Base-by-base conservation (phyloP, 1,140 invertebrate genomes). In the Saccostrea cuccullata region DNA sequence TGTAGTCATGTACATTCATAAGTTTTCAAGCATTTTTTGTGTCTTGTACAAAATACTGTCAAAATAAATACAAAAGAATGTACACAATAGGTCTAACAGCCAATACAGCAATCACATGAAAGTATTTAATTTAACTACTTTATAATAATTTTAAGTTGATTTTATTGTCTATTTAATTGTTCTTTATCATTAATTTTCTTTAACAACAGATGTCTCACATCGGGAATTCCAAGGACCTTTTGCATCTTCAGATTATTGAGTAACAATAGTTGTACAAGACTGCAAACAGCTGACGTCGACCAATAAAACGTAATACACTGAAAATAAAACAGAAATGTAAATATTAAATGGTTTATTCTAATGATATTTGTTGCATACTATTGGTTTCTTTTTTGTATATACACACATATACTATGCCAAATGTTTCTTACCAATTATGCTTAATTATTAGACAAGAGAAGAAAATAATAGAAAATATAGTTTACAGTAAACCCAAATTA, bases 241-340 rank as follows among this genome's bases (percentile, higher is more conserved):
- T 77, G 70, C 0, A 77, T 15, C 26, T 30, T 77, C 11, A 30
- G 23, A 4, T 77, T 77, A 17, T 30, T 77, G 23, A 77, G 70
- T 36, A 77, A 30, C 9, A 77, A 30, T 26, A 77, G 26, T 36
- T 77, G 70, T 30, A 77, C 15, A 36, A 77, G 70, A 36, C 70
- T 77, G 70, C 70, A 77, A 15, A 77, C 11, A 15, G 70, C 70
- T 15, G 70, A 77, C 17, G 30, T 36, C 13, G 70, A 77, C 70
- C 70, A 77, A 36, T 77, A 77, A 36, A 77, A 77, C 15, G 70
- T 77, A 36, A 77, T 77, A 36, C 70, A 77, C 70, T 77, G 26
- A 23, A 36, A 73, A 30, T n/a, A 70, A 70, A 60, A 60, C 13
- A 64, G 20, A 64, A 64, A 64, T 2, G 8, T 36, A 36, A 2